These are phyloP conservation scores for Phodopus roborovskii DNA, from an alignment of 2,113 vertebrate species.

Conservation along the genomic window DNA sequence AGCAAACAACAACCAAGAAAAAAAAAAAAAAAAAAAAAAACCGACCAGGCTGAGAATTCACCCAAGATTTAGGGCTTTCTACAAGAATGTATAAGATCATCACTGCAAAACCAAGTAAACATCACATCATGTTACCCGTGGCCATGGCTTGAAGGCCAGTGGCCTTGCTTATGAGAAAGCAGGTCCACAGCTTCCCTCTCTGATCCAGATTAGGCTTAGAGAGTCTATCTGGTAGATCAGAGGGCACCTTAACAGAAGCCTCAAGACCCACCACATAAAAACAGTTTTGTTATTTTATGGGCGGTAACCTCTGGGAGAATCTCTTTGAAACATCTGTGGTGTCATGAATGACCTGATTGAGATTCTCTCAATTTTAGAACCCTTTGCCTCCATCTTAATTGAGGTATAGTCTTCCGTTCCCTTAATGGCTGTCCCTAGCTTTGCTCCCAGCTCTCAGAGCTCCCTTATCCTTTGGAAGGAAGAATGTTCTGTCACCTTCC, in stretches of 20 bases:
- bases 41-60: slow-evolving; percentile 16
- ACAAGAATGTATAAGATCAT: slow-evolving; percentile 11
- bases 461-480: not conserved
- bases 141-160: not conserved
- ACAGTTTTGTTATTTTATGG: not conserved
- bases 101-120: not conserved
- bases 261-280: not conserved
- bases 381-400: not conserved
- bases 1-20: not conserved
- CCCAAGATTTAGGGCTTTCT: not conserved
- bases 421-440: not conserved
- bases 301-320: not conserved
- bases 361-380: slow-evolving; percentile 18
- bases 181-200: not conserved
- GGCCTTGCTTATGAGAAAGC: not conserved
- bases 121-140: not conserved
- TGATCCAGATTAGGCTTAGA: not conserved
- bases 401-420: not conserved
- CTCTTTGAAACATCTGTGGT: slow-evolving; percentile 43
- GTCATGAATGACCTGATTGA: slow-evolving; percentile 4
- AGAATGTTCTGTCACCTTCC: not conserved
- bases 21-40: no score
- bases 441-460: not conserved
- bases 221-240: not conserved
- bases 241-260: not conserved